Percentiles rank a stretch among this genome's conserved stretches.
These are phyloP conservation scores for Agrilus cyanescens DNA, from an alignment of 2,888 invertebrate species.

Conservation along the genomic window DNA sequence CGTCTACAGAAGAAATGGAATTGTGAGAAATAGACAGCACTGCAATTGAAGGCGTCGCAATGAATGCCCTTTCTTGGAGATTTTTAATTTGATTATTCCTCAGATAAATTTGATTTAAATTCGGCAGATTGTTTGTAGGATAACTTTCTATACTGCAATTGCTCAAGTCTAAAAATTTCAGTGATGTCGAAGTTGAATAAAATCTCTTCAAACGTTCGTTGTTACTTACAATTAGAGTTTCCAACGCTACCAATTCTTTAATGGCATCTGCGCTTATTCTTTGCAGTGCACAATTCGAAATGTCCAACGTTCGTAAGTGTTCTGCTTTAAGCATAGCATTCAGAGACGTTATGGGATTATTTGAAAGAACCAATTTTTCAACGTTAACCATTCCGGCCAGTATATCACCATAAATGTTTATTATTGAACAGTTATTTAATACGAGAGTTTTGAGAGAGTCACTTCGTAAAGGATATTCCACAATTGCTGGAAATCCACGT, in stretches of 20 bases:
- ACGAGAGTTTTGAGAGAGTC: conserved; percentile 45
- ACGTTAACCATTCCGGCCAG: conserved; percentile 41
- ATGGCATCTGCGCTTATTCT: conserved; percentile 42
- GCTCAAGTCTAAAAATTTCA: conserved; percentile 47
- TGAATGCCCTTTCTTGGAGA: conserved; percentile 47
- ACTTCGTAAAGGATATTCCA: conserved; percentile 43
- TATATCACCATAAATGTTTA: conserved; percentile 39
- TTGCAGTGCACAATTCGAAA: conserved; percentile 46
- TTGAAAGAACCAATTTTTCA: conserved; percentile 38
- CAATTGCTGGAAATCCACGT: conserved; percentile 19
- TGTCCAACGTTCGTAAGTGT: conserved; percentile 37
- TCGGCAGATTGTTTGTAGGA: conserved; percentile 50
- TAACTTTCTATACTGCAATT: conserved; percentile 49
- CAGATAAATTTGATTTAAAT: conserved; percentile 44
- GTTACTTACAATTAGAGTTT: conserved; percentile 47
- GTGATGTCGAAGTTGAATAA: conserved; percentile 38
- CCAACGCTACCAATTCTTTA: conserved; percentile 44
- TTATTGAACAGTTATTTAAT: conserved; percentile 50
- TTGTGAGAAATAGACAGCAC: conserved; percentile 55
- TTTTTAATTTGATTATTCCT: conserved; percentile 52
- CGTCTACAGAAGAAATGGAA: conserved; percentile 46
- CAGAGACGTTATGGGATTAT: conserved; percentile 28
- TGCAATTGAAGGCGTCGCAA: conserved; percentile 47
- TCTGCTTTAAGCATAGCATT: conserved; percentile 20
- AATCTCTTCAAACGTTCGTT: conserved; percentile 43